These are phyloP conservation scores for Aporophyla nigra DNA, from an alignment of 2,888 invertebrate genomes.

Conservation along the genomic window DNA sequence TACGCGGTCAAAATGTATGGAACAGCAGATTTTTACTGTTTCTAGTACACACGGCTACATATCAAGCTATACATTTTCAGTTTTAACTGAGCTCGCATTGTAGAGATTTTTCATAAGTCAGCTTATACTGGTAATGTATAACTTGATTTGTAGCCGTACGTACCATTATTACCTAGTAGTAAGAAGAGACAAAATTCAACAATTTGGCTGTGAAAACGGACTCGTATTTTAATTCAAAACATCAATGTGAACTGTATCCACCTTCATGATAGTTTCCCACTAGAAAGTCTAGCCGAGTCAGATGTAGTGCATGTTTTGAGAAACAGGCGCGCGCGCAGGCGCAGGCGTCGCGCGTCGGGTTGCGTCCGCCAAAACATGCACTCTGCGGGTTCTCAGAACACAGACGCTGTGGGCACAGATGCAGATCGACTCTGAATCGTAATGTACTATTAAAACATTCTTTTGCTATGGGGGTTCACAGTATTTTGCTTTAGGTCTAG, in stretches of 20 bases:
- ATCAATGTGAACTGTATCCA: neutral
- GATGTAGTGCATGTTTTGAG: conserved; percentile 61
- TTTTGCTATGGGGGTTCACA: too few relatives aligned
- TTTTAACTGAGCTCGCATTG: too few relatives aligned
- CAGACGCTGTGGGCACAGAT: conserved; percentile 21
- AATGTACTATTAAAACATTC: too few relatives aligned
- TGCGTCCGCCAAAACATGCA: conserved; percentile 63
- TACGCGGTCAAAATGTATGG: too few relatives aligned
- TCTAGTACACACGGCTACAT: too few relatives aligned
- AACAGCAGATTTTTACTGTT: too few relatives aligned
- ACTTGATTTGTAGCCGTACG: too few relatives aligned
- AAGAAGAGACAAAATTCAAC: neutral
- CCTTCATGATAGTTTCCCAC: conserved; percentile 37
- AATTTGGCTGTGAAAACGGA: neutral
- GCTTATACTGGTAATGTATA: too few relatives aligned
- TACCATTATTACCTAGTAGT: neutral
- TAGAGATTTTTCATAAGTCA: too few relatives aligned
- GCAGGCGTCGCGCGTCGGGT: too few relatives aligned
- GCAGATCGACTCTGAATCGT: conserved; percentile 11
- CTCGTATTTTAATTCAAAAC: conserved; percentile 10
- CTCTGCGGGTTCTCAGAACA: conserved; percentile 56
- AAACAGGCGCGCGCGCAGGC: conserved; percentile 49
- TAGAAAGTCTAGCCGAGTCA: conserved; percentile 50
- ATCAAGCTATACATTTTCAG: too few relatives aligned
- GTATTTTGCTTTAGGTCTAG: too few relatives aligned